Percentiles rank a stretch among this genome's conserved stretches.
These are phyloP conservation scores for Brachionus plicatilis DNA, from an alignment of 1,140 invertebrate species.

Conservation along the genomic window DNA sequence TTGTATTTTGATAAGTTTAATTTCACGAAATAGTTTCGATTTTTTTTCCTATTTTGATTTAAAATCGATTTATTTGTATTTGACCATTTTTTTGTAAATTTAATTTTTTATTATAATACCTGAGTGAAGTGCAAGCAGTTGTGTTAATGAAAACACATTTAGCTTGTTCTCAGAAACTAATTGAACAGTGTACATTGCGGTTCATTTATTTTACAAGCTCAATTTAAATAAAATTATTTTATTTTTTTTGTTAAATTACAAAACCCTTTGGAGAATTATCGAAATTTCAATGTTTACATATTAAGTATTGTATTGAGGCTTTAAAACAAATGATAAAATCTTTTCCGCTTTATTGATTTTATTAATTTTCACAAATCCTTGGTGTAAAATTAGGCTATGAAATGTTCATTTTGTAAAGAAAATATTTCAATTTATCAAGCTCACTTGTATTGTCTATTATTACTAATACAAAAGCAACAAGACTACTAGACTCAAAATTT, in stretches of 20 bases:
- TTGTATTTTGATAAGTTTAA: neutral
- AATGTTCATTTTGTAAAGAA: neutral
- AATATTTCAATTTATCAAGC: neutral
- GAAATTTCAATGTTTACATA: neutral
- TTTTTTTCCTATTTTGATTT: neutral
- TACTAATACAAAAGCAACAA: neutral
- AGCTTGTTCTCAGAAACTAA: neutral
- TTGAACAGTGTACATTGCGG: neutral
- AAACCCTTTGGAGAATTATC: neutral
- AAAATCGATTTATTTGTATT: constrained; percentile 8
- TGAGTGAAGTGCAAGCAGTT: neutral
- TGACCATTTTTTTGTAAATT: neutral
- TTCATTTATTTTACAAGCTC: constrained; percentile 7
- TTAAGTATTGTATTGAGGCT: neutral
- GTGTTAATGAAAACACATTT: neutral
- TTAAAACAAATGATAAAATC: neutral
- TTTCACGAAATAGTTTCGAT: neutral
- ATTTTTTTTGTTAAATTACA: neutral
- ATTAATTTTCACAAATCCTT: neutral
- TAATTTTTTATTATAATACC: constrained; percentile 16
- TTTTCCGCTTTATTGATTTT: constrained; percentile 14
- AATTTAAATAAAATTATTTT: neutral
- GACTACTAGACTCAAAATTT: neutral
- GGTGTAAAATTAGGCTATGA: neutral
- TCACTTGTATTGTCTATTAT: neutral